Evolutionary conservation across 2,113 vertebrate species (phyloP).

Genomic region (Rallus limicola): DNA sequence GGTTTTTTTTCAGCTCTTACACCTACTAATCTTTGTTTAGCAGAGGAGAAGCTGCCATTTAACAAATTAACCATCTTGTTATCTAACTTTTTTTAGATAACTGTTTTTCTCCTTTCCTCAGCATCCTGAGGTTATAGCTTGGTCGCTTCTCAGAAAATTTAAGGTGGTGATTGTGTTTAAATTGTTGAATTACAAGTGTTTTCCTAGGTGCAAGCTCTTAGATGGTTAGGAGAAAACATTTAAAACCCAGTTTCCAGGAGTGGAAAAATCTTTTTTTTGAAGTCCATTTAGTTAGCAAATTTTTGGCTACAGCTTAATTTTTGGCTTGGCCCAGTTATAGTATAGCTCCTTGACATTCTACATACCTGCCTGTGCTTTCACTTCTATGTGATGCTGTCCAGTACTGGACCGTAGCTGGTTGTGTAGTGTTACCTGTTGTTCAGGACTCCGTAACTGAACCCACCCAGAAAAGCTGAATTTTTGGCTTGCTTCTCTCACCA

Average conservation of each 20-base stretch:
- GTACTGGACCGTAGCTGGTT: background rate
- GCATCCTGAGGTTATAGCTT: background rate
- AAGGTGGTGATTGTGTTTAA: background rate
- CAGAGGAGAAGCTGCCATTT: background rate
- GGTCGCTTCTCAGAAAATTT: background rate
- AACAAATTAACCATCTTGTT: conserved; percentile 21
- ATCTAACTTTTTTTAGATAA: background rate
- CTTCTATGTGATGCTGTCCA: background rate
- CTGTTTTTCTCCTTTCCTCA: background rate
- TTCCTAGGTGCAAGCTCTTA: background rate
- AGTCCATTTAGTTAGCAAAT: background rate
- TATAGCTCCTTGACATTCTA: background rate
- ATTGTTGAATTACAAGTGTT: background rate
- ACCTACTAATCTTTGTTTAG: background rate
- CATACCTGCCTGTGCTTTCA: background rate
- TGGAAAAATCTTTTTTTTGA: background rate
- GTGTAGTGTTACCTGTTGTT: background rate
- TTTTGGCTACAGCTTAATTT: background rate
- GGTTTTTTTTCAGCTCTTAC: background rate
- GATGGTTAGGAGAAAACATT: background rate
- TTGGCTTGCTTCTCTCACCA: background rate
- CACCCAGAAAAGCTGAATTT: background rate
- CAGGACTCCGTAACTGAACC: background rate
- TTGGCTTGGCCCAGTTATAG: background rate
- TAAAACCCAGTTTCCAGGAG: background rate